Conservation (phyloP, 2,113 vertebrate species). For the Glaucidium brasilianum region DNA sequence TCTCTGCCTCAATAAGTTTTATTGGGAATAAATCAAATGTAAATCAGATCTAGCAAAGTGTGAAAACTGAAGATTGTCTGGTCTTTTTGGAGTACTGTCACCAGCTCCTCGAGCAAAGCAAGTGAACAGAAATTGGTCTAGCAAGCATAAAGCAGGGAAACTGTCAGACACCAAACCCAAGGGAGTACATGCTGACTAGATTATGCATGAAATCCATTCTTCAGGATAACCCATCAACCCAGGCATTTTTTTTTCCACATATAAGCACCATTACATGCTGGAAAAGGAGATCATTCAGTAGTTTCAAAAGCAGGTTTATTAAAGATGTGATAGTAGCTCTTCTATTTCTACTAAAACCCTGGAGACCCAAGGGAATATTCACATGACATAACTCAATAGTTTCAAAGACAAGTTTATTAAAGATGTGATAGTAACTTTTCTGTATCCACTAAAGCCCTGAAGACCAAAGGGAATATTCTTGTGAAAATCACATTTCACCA, state of each 20-base stretch:
- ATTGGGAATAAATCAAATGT: background rate
- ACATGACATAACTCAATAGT: background rate
- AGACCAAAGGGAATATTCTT: background rate
- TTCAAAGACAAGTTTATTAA: conserved; percentile 42
- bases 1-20: background rate
- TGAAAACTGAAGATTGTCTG: background rate
- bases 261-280: background rate
- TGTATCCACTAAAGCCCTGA: background rate
- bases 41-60: background rate
- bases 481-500: conserved; percentile 9
- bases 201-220: conserved; percentile 13
- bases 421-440: background rate
- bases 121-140: background rate
- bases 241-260: background rate
- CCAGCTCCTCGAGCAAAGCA: background rate
- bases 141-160: background rate
- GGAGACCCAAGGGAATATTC: background rate
- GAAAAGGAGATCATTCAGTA: background rate
- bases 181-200: background rate
- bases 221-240: background rate
- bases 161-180: background rate
- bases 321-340: background rate
- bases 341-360: background rate
- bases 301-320: background rate
- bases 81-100: background rate